Evolutionary conservation across 2,113 vertebrate species (phyloP), one percentile per base, ranked within the genome.

Genomic region (Ranitomeya variabilis): DNA sequence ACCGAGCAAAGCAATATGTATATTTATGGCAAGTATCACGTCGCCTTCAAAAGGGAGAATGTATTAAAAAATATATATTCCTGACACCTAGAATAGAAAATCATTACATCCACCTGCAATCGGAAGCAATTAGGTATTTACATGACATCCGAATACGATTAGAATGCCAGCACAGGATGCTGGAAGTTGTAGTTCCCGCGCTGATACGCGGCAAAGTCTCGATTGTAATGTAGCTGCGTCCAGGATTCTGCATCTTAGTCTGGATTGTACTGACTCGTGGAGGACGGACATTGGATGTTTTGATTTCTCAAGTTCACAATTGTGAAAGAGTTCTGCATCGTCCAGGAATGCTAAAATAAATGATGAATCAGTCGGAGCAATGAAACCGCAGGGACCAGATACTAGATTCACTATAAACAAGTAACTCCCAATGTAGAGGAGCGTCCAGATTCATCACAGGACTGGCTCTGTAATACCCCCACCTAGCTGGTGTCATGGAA

Each of bases 341-440:
- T 80, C 62, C 60, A 64, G 76, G 85, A 80, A 87, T 67, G 76
- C 74, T 15, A 66, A 26, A 77, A 26, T 64, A 86, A 86, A 66
- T 64, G 74, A 86, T 77, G 74, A 76, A 69, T 83, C 81, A 83
- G 62, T 51, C 6, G 1, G 62, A 83, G 81, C 60, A 67, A 51
- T 67, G 69, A 83, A 67, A 45, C 62, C 64, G 7, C 60, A 11
- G 62, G 81, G 81, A 83, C 21, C 45, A n/a, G n/a, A 66, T 13
- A 83, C 45, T 45, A 21, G 31, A 19, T 9, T 45, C 64, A 13
- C 26, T 83, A 83, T 83, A 83, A 51, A 83, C 80, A 83, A 26
- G 11, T 67, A 66, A 52, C 19, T n/a, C 60, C 23, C 45, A 83
- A 51, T 26, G 6, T 10, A 69, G 2, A 83, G 64, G 0, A 4